These are phyloP conservation scores for Luperina nickerlii DNA, from an alignment of 2,888 invertebrate genomes.

Conservation along the genomic window DNA sequence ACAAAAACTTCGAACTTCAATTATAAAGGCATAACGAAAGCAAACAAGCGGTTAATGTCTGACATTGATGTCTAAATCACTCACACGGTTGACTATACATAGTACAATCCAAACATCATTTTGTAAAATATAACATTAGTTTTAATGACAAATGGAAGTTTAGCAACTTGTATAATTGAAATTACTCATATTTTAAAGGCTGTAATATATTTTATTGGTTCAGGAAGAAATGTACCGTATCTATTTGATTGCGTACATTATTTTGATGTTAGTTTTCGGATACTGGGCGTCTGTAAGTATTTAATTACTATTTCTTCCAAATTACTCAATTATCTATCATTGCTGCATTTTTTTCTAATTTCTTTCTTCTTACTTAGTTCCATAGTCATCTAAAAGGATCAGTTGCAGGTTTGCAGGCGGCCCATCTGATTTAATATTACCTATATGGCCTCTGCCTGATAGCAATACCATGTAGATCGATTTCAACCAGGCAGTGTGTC, in stretches of 20 bases:
- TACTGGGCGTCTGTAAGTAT: slow-evolving; percentile 64
- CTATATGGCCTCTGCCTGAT: background rate
- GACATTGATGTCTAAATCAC: slow-evolving; percentile 28
- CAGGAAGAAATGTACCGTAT: slow-evolving; percentile 51
- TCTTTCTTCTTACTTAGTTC: background rate
- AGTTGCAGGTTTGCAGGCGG: background rate
- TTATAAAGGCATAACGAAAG: slow-evolving; percentile 59
- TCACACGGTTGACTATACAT: background rate
- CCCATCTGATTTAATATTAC: background rate
- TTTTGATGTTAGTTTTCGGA: slow-evolving; percentile 47
- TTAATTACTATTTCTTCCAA: background rate
- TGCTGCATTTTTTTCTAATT: background rate
- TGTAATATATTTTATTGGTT: slow-evolving; percentile 5
- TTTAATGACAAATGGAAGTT: slow-evolving; percentile 26
- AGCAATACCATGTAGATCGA: background rate
- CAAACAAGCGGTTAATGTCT: slow-evolving; percentile 44
- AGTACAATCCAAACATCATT: background rate
- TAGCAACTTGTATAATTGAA: background rate
- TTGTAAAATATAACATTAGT: slow-evolving; percentile 27
- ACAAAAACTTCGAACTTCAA: slow-evolving; percentile 23
- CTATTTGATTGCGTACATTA: slow-evolving; percentile 45
- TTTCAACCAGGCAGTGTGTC: background rate
- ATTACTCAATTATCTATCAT: background rate
- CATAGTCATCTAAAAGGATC: background rate
- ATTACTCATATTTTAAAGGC: background rate